Evolutionary conservation across 2,797 vertebrate genomes (phyloP).

Genomic region (Anabacerthia variegaticeps): DNA sequence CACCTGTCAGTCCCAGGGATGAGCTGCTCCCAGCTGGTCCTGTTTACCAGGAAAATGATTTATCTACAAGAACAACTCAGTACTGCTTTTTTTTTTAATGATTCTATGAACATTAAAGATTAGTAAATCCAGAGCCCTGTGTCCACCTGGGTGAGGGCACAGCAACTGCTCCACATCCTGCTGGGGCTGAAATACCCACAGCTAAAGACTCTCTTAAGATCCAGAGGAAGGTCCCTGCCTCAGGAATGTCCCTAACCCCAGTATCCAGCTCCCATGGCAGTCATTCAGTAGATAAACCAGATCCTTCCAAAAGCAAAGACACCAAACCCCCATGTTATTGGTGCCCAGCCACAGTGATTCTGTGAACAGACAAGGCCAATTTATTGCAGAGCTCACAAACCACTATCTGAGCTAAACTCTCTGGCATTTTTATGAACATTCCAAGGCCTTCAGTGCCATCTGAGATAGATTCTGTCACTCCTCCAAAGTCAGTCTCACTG

Average conservation of each 20-base stretch:
- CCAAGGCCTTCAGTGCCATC: background rate
- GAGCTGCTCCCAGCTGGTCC: background rate
- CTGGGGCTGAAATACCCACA: background rate
- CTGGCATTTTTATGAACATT: background rate
- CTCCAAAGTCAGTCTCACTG: background rate
- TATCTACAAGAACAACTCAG: background rate
- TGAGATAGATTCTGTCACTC: background rate
- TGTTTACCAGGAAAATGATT: background rate
- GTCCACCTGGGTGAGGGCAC: accelerated
- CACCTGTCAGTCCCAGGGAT: background rate
- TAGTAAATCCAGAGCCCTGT: background rate
- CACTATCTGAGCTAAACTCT: background rate
- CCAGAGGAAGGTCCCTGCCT: background rate
- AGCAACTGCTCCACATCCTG: background rate
- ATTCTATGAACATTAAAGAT: background rate
- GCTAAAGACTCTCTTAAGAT: background rate
- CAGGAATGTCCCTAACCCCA: background rate
- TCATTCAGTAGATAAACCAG: background rate
- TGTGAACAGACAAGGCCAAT: background rate
- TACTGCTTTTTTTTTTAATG: too few species aligned
- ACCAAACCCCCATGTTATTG: accelerated
- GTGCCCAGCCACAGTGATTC: background rate
- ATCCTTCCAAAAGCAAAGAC: background rate
- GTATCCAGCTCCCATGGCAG: accelerated
- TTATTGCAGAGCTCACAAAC: background rate